These are phyloP conservation scores for Lasioglossum zephyrum DNA, from an alignment of 2,888 invertebrate genomes.

Conservation along the genomic window DNA sequence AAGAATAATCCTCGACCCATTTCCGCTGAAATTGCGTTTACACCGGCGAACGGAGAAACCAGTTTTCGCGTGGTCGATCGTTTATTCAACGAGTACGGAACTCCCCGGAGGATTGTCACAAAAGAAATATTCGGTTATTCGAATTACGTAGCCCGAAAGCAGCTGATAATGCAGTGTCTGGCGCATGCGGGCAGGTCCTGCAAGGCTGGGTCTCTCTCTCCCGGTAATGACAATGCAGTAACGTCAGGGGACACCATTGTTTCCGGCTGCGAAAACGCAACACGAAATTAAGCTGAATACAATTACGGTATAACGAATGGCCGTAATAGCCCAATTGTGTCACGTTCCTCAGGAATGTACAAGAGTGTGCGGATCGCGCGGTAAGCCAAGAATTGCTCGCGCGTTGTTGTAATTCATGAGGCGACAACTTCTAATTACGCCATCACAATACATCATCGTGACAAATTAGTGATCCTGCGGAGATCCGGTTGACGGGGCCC, in stretches of 20 bases:
- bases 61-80: neutral
- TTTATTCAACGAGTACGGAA: neutral
- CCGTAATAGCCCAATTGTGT: slow-evolving; percentile 74
- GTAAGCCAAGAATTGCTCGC: slow-evolving; percentile 72
- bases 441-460: slow-evolving; percentile 71
- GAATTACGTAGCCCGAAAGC: slow-evolving; percentile 30
- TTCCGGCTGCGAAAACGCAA: slow-evolving; percentile 69
- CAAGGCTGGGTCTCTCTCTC: slow-evolving; percentile 46
- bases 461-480: slow-evolving; percentile 69
- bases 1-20: neutral
- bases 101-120: neutral
- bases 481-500: slow-evolving; percentile 58
- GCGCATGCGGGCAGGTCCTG: slow-evolving; percentile 20
- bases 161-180: slow-evolving; percentile 43
- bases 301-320: slow-evolving; percentile 72
- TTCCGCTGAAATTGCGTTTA: neutral
- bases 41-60: neutral
- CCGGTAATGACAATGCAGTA: slow-evolving; percentile 68
- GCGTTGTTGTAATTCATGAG: slow-evolving; percentile 69
- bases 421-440: slow-evolving; percentile 73
- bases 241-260: slow-evolving; percentile 66
- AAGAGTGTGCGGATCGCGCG: slow-evolving; percentile 69
- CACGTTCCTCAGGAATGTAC: slow-evolving; percentile 68
- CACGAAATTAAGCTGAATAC: slow-evolving; percentile 72
- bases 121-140: slow-evolving; percentile 27